Base-by-base conservation (phyloP, 2,888 invertebrate genomes). In the Monoplex corrugatus region DNA sequence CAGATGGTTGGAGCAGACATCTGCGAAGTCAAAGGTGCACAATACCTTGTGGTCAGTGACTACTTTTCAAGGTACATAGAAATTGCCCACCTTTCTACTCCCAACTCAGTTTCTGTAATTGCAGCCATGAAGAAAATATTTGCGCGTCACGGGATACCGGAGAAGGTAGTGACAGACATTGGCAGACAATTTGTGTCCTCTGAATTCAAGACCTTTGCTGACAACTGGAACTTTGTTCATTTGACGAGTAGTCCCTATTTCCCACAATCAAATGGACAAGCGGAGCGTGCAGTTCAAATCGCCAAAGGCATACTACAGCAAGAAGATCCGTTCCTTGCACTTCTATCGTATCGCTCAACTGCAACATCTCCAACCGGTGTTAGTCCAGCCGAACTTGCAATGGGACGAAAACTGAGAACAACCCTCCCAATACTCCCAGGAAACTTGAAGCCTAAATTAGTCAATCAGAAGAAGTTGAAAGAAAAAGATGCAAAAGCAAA, bases 51-150 rank as follows among this genome's bases (percentile, higher is more conserved):
- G 1, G 23, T 88, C 6, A 78, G 78, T 10, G 88, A 89, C 72
- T 89, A 89, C 40, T 85, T 72, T n/a, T 89, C 87, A 5, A 50
- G 78, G 28, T 84, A 84, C 68, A 16, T 72, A 3, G 84, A 88
- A 32, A 40, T 88, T 44, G 44, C 50, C 3, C 72, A 68, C 28
- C 50, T 88, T n/a, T 40, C 57, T 35, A n/a, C 6, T 10, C 23
- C 40, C 16, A 84, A 72, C 19, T 57, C 80, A 2, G 32, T 23
- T 28, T 13, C 57, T 28, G 83, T 88, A 1, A 83, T 88, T 3
- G 43, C 23, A 8, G 43, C 5, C 3, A 28, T 78, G 32, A 80
- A 78, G 38, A 82, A 40, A 80, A 87, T 45, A 10, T 50, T 87
- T 50, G 78, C 80, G 2, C 45, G 35, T 35, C 87, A 80, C 50